These are phyloP conservation scores for Archilochus colubris DNA, from an alignment of 2,113 vertebrate species.

Conservation along the genomic window DNA sequence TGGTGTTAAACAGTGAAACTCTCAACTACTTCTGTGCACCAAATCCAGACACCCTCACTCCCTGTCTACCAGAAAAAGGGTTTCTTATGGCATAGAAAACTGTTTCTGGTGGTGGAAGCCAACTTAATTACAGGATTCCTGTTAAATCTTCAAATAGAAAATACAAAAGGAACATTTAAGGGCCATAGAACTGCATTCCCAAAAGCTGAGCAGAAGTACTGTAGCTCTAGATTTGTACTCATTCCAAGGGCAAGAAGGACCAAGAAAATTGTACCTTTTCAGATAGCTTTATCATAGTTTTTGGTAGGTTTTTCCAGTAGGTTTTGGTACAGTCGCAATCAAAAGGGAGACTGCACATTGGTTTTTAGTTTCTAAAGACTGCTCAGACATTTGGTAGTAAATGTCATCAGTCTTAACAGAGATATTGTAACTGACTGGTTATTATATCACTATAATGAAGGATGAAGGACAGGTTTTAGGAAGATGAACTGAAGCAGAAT, in stretches of 20 bases:
- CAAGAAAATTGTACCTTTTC: background rate
- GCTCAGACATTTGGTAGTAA: background rate
- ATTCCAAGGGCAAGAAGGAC: background rate
- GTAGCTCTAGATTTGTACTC: background rate
- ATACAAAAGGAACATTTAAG: background rate
- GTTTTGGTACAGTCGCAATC: background rate
- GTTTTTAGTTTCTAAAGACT: background rate
- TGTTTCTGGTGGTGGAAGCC: background rate
- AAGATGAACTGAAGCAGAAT: background rate
- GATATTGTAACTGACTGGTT: background rate
- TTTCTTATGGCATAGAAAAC: background rate
- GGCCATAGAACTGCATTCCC: background rate
- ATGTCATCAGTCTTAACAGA: background rate
- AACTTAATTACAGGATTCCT: background rate
- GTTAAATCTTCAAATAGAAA: slow-evolving; percentile 2
- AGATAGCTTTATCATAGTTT: background rate
- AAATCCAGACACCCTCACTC: background rate
- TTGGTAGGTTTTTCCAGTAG: background rate
- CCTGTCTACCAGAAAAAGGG: background rate
- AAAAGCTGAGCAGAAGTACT: background rate
- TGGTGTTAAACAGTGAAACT: background rate
- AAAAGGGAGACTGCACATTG: background rate
- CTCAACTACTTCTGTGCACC: background rate
- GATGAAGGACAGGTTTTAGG: background rate
- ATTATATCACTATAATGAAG: background rate